These are phyloP conservation scores for Thunnus maccoyii DNA, from an alignment of 2,113 vertebrate species.

Conservation along the genomic window DNA sequence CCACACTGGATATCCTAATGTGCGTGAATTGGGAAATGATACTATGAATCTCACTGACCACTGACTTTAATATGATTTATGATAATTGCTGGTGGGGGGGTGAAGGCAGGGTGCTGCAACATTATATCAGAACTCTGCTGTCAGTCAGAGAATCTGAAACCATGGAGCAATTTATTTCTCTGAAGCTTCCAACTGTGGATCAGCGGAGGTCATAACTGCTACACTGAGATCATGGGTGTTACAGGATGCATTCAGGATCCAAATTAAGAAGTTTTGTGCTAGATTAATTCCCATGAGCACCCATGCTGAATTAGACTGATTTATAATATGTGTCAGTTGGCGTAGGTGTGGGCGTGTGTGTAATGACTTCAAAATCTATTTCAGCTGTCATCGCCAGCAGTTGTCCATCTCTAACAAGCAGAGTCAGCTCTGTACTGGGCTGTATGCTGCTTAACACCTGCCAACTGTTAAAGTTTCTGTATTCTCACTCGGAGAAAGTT, in stretches of 20 bases:
- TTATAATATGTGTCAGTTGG: background rate
- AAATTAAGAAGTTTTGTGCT: background rate
- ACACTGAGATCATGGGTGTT: slow-evolving; percentile 4
- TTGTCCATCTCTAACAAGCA: background rate
- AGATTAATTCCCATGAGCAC: background rate
- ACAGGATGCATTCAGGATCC: background rate
- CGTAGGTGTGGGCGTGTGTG: background rate
- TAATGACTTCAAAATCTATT: background rate
- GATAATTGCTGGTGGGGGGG: background rate
- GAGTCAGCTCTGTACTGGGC: background rate
- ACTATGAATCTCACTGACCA: background rate
- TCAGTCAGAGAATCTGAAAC: slow-evolving; percentile 12
- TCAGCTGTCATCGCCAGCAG: background rate
- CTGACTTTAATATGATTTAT: slow-evolving; percentile 1
- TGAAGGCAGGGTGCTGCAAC: background rate
- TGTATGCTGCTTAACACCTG: background rate
- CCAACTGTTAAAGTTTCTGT: background rate
- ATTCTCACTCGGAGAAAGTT: background rate
- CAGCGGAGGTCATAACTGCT: background rate
- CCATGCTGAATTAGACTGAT: background rate
- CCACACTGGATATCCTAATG: background rate
- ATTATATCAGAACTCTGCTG: background rate
- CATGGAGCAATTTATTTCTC: slow-evolving; percentile 4
- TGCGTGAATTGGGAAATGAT: background rate
- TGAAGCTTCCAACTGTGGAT: slow-evolving; percentile 2